A percentile compares a stretch with the other conserved stretches of the same genome.
phyloP scores from a whole-genome alignment of 1,140 invertebrate genomes.

The Pygmarrhopalites habei region DNA sequence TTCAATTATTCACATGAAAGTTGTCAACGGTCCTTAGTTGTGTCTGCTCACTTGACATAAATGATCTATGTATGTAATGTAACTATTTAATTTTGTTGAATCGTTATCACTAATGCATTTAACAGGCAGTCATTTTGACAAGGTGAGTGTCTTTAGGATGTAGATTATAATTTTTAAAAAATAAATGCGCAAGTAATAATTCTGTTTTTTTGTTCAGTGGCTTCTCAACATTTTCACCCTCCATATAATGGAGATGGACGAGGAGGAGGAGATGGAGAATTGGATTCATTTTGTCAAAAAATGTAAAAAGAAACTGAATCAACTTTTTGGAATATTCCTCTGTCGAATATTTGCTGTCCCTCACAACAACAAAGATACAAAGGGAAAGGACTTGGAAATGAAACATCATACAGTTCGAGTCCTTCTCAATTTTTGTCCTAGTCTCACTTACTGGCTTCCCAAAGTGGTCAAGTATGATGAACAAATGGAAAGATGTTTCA shows the following conservation, averaged over 20 bases:
- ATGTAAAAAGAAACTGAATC: conserved; percentile 21
- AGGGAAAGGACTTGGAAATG: no score
- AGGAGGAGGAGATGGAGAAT: conserved; percentile 24
- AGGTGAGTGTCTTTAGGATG: no score
- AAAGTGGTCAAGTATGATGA: conserved; percentile 33
- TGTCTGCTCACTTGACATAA: no score
- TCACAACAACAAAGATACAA: no score
- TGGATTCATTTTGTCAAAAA: conserved; percentile 36
- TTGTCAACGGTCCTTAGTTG: no score
- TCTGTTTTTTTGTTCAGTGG: conserved; percentile 39
- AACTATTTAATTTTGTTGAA: no score
- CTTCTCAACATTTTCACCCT: conserved; percentile 25
- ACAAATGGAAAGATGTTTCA: conserved; percentile 33
- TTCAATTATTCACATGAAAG: no score
- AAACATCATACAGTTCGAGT: conserved; percentile 23
- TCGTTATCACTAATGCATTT: no score
- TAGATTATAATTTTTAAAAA: no score
- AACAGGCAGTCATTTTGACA: no score
- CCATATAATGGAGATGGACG: conserved; percentile 26
- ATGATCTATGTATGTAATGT: no score
- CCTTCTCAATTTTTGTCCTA: conserved; percentile 15
- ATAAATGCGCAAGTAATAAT: no score
- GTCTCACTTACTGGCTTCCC: conserved; percentile 26
- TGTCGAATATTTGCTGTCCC: conserved; percentile 30
- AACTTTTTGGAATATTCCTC: conserved; percentile 28